Evolutionary conservation across 35 echinoderm and acorn worm genomes (phyloP).

Genomic region (Diadema setosum): DNA sequence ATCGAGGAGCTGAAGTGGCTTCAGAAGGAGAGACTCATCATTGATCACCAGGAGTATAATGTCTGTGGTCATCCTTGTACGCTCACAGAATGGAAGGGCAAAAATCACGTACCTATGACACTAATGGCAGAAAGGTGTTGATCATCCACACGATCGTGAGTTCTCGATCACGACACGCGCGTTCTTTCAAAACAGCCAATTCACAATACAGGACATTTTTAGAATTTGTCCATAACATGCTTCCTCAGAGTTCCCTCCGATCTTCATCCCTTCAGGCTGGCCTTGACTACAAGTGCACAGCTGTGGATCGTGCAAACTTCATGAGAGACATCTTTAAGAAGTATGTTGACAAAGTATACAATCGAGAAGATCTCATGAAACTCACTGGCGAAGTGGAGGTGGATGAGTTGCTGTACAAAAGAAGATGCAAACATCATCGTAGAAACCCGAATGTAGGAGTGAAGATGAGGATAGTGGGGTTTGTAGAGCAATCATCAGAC

Average conservation of each 20-base stretch:
- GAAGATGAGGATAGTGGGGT: background rate
- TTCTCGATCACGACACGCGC: background rate
- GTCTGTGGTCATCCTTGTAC: too few relatives aligned
- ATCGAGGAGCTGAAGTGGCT: too few relatives aligned
- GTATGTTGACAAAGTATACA: background rate
- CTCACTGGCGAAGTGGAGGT: background rate
- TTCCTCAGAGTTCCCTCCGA: background rate
- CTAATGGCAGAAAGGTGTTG: too few relatives aligned
- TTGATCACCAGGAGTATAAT: too few relatives aligned
- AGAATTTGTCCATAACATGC: background rate
- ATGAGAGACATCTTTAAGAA: background rate
- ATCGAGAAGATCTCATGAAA: background rate
- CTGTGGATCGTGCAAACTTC: background rate
- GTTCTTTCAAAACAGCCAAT: background rate
- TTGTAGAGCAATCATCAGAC: background rate
- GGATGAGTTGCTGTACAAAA: background rate
- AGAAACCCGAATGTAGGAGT: background rate
- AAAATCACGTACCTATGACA: too few relatives aligned
- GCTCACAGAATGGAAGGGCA: too few relatives aligned
- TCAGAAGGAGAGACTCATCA: too few relatives aligned
- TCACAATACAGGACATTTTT: background rate
- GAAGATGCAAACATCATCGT: background rate
- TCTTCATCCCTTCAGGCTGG: background rate
- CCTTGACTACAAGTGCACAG: background rate
- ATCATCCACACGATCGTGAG: background rate